Evolutionary conservation across 2,113 vertebrate species (phyloP).

Genomic region (Chaetorhynchus papuensis): DNA sequence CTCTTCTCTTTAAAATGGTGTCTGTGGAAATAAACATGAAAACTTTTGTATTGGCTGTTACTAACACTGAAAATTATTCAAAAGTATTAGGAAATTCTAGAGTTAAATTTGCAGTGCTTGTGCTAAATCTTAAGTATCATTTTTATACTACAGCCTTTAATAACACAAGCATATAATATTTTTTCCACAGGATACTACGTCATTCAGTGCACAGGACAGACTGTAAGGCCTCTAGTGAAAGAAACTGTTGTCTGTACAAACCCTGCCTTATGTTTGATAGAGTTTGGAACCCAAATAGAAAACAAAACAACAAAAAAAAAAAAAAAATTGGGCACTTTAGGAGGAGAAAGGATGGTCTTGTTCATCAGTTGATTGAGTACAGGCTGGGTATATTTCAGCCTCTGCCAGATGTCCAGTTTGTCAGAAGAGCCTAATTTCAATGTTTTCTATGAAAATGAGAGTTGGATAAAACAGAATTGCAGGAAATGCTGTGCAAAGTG

Average conservation of each 20-base stretch:
- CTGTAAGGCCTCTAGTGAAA: neutral
- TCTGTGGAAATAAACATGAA: neutral
- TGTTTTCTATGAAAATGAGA: neutral
- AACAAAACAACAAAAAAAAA: neutral
- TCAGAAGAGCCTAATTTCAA: neutral
- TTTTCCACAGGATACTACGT: neutral
- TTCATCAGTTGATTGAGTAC: neutral
- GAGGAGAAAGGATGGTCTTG: neutral
- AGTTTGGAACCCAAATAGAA: neutral
- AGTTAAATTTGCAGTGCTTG: neutral
- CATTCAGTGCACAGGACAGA: neutral
- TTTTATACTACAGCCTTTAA: neutral
- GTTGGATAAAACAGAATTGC: neutral
- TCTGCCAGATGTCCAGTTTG: neutral
- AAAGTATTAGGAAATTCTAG: neutral
- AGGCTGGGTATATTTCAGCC: neutral
- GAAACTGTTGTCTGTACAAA: neutral
- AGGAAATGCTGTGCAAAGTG: neutral
- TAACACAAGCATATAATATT: neutral
- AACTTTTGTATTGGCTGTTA: neutral
- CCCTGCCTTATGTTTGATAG: neutral
- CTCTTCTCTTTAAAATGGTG: neutral
- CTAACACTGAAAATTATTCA: neutral
- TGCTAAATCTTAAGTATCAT: neutral
- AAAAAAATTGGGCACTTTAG: neutral